Conservation (phyloP, 1,140 invertebrate genomes). For the Eriosoma lanigerum region DNA sequence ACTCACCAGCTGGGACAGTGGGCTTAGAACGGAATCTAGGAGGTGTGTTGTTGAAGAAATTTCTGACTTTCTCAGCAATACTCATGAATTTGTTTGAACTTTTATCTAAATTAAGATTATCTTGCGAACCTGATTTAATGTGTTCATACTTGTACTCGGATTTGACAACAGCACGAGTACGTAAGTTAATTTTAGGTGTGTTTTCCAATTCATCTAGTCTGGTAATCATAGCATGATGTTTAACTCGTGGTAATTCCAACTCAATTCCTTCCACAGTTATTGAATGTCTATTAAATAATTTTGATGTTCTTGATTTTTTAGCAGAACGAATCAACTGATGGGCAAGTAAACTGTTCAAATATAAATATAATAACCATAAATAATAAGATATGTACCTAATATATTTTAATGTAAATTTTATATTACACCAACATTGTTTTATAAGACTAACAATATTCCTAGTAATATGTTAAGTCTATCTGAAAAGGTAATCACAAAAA, state of each 20-base stretch:
- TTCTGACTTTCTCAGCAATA: conserved; percentile 49
- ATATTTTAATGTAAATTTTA: too few species aligned
- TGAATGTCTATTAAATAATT: conserved; percentile 38
- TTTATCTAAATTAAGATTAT: conserved; percentile 43
- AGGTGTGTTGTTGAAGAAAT: conserved; percentile 50
- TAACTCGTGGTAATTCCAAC: conserved; percentile 22
- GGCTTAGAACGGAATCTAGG: conserved; percentile 50
- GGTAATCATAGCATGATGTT: conserved; percentile 46
- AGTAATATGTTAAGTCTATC: too few species aligned
- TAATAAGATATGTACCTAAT: too few species aligned
- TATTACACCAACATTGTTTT: too few species aligned
- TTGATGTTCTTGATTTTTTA: conserved; percentile 28
- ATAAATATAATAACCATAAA: neutral
- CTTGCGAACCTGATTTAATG: conserved; percentile 49
- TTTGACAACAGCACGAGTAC: conserved; percentile 37
- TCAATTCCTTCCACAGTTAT: conserved; percentile 44
- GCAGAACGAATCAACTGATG: conserved; percentile 50
- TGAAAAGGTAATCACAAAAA: too few species aligned
- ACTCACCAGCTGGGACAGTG: conserved; percentile 43
- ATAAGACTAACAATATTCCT: too few species aligned
- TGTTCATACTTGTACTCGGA: conserved; percentile 46
- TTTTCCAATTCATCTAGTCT: conserved; percentile 32
- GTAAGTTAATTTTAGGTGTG: conserved; percentile 30
- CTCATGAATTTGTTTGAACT: conserved; percentile 47
- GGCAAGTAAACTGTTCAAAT: conserved; percentile 26